Percentiles rank a stretch among this genome's conserved stretches.
Evolutionary conservation across 2,888 invertebrate species (phyloP).

Genomic region (Chrysotoxum bicinctum): DNA sequence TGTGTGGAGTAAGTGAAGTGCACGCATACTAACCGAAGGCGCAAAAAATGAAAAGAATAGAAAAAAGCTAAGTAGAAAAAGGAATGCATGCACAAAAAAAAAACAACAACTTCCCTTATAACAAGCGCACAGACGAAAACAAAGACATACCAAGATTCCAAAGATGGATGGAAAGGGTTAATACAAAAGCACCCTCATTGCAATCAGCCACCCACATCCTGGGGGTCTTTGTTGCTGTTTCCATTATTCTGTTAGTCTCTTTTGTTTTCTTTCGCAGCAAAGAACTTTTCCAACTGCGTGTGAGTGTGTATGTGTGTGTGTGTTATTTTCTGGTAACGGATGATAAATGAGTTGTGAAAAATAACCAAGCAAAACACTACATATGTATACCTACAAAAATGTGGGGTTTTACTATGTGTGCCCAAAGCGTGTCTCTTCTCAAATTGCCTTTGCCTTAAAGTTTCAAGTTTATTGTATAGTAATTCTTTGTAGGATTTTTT

Average conservation of each 20-base stretch:
- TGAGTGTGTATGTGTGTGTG: not conserved
- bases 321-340: not conserved
- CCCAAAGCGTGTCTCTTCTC: conserved; percentile 16
- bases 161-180: not conserved
- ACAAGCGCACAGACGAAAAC: not conserved
- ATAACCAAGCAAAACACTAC: not conserved
- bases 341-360: conserved; percentile 3
- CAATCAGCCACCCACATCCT: conserved; percentile 37
- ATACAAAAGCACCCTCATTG: conserved; percentile 51
- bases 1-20: not conserved
- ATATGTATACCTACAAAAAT: not conserved
- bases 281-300: conserved; percentile 1
- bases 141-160: conserved; percentile 1
- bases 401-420: conserved; percentile 24
- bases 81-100: conserved; percentile 5
- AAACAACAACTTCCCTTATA: conserved; percentile 7
- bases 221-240: conserved; percentile 37
- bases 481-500: conserved; percentile 16
- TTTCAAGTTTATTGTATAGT: conserved; percentile 70
- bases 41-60: not conserved
- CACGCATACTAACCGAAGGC: not conserved
- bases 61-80: not conserved
- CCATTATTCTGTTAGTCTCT: not conserved
- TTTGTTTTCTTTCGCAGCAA: conserved; percentile 16
- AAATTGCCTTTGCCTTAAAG: conserved; percentile 63